Percentiles rank a stretch among this genome's conserved stretches.
Conservation (phyloP, 2,113 vertebrate species). For the Sorex araneus region DNA sequence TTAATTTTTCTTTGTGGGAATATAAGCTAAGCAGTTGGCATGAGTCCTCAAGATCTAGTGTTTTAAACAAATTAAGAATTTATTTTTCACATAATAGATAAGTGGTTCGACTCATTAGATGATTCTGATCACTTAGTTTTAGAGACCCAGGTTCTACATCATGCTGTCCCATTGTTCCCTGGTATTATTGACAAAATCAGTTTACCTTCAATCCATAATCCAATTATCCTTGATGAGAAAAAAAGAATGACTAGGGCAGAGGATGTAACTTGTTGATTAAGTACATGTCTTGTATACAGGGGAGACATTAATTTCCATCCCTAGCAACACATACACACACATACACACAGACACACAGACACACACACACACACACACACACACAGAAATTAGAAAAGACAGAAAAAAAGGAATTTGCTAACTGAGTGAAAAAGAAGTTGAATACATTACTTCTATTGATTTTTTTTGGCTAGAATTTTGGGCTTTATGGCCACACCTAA, state of each 20-base stretch:
- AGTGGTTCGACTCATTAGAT: background rate
- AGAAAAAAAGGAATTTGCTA: conserved; percentile 24
- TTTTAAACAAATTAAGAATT: conserved; percentile 18
- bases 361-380: too few species aligned
- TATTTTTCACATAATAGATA: conserved; percentile 32
- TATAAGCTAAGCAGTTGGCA: conserved; percentile 1
- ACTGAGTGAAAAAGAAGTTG: conserved; percentile 52
- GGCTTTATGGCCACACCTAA: background rate
- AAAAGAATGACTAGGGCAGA: background rate
- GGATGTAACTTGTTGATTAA: too few species aligned
- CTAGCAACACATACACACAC: too few species aligned
- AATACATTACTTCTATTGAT: background rate
- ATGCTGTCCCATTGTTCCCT: background rate
- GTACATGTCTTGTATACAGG: too few species aligned
- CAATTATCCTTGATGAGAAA: conserved; percentile 22
- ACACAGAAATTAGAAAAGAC: too few species aligned
- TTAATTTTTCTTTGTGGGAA: conserved; percentile 11
- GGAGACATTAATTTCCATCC: too few species aligned
- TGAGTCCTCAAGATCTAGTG: conserved; percentile 22
- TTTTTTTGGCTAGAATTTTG: conserved; percentile 51
- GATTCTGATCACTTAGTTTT: conserved; percentile 42
- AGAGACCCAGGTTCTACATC: background rate
- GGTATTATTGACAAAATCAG: conserved; percentile 37
- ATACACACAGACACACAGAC: too few species aligned
- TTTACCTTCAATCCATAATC: background rate